Evolutionary conservation across 2,797 vertebrate species (phyloP), one percentile per base, ranked within the genome.

Genomic region (Oryzias dopingdopingensis): DNA sequence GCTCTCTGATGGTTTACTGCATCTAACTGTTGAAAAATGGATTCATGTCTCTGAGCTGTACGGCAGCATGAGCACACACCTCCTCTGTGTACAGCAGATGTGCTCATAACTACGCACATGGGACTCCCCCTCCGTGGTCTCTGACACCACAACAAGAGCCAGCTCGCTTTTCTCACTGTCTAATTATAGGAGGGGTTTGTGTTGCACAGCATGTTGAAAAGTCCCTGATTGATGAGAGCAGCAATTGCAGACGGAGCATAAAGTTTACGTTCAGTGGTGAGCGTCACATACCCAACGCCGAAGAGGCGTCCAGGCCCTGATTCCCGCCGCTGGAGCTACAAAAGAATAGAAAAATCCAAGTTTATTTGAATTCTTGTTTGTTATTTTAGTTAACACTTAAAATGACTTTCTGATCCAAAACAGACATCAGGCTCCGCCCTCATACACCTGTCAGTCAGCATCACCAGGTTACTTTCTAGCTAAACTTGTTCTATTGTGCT

Each of bases 251-350:
- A 56, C 16, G 4, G 29, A 52, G 20, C 50, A 52, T 22, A 18
- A 20, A 5, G 18, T 20, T 46, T 18, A 18, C 44, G 13, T 47
- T 5, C 22, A 22, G 10, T 13, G 20, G 4, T 13, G 14, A 23
- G 8, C 1, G 13, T 42, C 62, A 85, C 89, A 37, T 80, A 91
- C 91, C 91, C n/a, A 90, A 81, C 0, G 86, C 80, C 45, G 89
- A 90, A 18, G 88, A 90, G 17, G 87, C 85, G 29, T 91, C 89
- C 72, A 86, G 49, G 8, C 87, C 84, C 70, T 82, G 87, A 41
- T 73, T 73, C 4, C 73, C 86, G 1, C 59, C 78, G 16, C 83
- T 83, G 71, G 81, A 84, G 68, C 82, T 81, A 43, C 55, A 64
- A 48, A 52, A 43, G 6, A 40, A 20, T 49, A 64, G 10, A 42